Conservation (phyloP, 2,797 vertebrate species). For the Parauchenoglanis ngamensis region DNA sequence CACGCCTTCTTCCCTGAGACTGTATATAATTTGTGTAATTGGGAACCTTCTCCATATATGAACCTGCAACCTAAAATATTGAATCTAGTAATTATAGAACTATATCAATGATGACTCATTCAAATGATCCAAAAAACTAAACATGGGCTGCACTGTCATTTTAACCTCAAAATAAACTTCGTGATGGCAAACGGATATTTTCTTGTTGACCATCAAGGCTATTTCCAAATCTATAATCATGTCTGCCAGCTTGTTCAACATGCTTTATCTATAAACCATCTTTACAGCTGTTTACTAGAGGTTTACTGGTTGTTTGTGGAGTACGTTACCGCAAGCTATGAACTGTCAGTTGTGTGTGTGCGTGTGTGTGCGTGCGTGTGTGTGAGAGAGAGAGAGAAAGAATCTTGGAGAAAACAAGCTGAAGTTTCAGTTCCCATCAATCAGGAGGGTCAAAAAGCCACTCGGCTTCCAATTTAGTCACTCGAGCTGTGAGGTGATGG, state of each 20-base stretch:
- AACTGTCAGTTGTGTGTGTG: constrained; percentile 44
- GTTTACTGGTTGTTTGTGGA: constrained; percentile 1
- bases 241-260: constrained; percentile 30
- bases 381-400: neutral
- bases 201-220: constrained; percentile 39
- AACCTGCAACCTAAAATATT: neutral
- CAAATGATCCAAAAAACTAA: neutral
- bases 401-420: constrained; percentile 52
- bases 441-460: constrained; percentile 34
- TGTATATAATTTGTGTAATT: no score
- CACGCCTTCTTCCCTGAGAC: neutral
- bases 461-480: constrained; percentile 69
- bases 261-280: constrained; percentile 44
- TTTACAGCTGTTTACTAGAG: constrained; percentile 65
- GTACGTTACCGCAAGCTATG: constrained; percentile 54
- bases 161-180: neutral
- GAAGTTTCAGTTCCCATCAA: constrained; percentile 60
- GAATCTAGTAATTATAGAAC: neutral
- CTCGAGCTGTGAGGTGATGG: constrained; percentile 69
- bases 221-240: constrained; percentile 43
- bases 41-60: neutral
- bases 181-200: constrained; percentile 6
- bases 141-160: neutral
- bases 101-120: neutral
- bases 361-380: constrained; percentile 11